Evolutionary conservation across 2,113 vertebrate species (phyloP).

Genomic region (Ptilorrhoa leucosticta): DNA sequence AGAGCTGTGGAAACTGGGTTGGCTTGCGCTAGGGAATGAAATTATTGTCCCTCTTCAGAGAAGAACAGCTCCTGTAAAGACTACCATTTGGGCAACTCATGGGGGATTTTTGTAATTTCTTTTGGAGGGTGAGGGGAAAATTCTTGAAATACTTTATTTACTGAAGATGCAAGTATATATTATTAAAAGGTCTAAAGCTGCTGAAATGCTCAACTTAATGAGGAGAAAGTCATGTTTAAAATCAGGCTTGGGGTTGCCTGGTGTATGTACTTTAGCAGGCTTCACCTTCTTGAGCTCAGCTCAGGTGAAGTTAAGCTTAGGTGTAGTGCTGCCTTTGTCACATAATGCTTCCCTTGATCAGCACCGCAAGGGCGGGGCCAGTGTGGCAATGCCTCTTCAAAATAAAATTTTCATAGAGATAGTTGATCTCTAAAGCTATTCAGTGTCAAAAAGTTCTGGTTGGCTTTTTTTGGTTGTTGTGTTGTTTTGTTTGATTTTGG

Average conservation of each 20-base stretch:
- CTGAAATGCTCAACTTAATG: not conserved
- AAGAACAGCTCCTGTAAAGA: not conserved
- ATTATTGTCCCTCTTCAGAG: not conserved
- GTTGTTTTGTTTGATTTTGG: not conserved
- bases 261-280: not conserved
- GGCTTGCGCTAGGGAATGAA: not conserved
- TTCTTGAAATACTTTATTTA: not conserved
- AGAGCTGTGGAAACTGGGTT: not conserved
- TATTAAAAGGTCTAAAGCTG: not conserved
- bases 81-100: not conserved
- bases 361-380: not conserved
- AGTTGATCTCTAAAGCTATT: not conserved
- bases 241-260: not conserved
- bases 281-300: not conserved
- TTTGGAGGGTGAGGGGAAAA: not conserved
- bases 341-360: not conserved
- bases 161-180: not conserved
- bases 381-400: not conserved
- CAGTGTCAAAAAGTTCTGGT: not conserved
- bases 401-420: not conserved
- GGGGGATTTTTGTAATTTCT: not conserved
- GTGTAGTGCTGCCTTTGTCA: not conserved
- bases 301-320: not conserved
- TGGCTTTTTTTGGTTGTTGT: not conserved
- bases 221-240: not conserved